A percentile compares a stretch with the other conserved stretches of the same genome.
These are phyloP conservation scores for Sardinella longiceps DNA, from an alignment of 2,797 vertebrate species.

Conservation along the genomic window DNA sequence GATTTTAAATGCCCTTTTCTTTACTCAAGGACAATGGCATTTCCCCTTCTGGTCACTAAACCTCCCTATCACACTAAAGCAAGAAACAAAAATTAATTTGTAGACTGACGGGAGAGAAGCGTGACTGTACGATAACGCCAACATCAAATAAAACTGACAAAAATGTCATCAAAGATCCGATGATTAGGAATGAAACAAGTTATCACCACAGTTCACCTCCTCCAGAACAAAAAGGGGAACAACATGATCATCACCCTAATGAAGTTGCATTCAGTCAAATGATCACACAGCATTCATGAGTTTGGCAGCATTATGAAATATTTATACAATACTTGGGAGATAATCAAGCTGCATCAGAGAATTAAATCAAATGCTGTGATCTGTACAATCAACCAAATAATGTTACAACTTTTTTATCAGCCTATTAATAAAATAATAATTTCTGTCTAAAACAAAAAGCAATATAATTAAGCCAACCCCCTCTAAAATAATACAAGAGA, in stretches of 20 bases:
- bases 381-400: not conserved
- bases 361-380: constrained; percentile 10
- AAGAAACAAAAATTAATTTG: not conserved
- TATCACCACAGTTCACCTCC: not conserved
- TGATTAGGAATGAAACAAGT: not conserved
- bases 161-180: not conserved
- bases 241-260: not conserved
- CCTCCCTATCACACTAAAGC: not conserved
- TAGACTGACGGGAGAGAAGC: not conserved
- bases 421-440: constrained; percentile 8
- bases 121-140: not conserved
- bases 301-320: constrained; percentile 16
- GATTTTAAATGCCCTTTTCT: not conserved
- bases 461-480: not conserved
- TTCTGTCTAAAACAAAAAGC: constrained; percentile 11
- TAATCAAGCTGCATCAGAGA: not conserved
- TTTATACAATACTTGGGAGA: not conserved
- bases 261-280: constrained; percentile 19
- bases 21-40: not conserved
- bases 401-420: not conserved
- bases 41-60: not conserved
- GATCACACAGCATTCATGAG: not conserved
- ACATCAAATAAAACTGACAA: not conserved
- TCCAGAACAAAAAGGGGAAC: not conserved
- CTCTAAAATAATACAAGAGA: not conserved